phyloP scores from a whole-genome alignment of 1,140 invertebrate genomes.

The Bicyclus anynana region DNA sequence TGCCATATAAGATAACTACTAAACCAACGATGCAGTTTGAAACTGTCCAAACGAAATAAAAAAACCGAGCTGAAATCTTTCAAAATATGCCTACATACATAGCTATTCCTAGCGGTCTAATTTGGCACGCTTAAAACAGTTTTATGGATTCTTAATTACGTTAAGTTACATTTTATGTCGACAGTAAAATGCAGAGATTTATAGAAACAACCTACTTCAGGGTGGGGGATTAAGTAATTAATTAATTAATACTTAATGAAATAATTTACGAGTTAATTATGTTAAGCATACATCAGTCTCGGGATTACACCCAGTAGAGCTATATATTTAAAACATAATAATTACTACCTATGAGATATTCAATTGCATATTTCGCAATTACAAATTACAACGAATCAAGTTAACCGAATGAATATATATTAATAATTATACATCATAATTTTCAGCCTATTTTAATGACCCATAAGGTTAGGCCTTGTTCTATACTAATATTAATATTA shows the following conservation, averaged over 20 bases:
- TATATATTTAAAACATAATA: background rate
- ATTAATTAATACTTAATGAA: background rate
- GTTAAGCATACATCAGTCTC: background rate
- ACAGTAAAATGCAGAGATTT: background rate
- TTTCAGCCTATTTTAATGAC: no score
- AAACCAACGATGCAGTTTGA: no score
- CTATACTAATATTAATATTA: no score
- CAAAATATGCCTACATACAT: no score
- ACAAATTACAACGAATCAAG: background rate
- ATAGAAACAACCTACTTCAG: background rate
- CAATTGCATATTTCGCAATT: background rate
- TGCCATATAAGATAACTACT: no score
- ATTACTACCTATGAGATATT: background rate
- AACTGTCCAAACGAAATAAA: no score
- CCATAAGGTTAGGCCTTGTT: no score
- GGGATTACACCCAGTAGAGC: background rate
- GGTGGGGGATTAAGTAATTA: background rate
- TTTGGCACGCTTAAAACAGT: no score
- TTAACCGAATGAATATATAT: background rate
- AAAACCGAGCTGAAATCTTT: no score
- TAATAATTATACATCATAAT: no score
- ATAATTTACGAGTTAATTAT: background rate
- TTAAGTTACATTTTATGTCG: background rate
- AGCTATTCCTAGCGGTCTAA: no score
- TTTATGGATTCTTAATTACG: no score